Evolutionary conservation across 2,888 invertebrate species (phyloP), one percentile per base, ranked within the genome.

Genomic region (Augochlorella aurata): DNA sequence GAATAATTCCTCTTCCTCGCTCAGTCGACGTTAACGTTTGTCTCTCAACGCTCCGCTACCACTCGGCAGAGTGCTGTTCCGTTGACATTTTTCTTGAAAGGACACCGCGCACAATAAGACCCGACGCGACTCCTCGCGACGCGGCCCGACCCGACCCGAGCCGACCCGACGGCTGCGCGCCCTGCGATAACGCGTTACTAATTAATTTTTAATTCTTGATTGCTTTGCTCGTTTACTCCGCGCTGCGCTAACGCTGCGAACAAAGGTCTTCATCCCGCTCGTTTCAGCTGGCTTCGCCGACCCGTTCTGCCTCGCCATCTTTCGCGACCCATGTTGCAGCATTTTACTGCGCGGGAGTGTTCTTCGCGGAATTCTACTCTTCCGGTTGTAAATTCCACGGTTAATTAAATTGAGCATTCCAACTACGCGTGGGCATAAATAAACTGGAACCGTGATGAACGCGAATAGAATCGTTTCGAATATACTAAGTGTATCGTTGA

Each of bases 161-260:
- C 29, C 29, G 2, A 38, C 38, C 38, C 38, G 38, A 38, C 70
- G 84, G 44, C 75, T 86, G 82, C 76, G 78, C 72, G 65, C 69
- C 29, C 54, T 65, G 74, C 72, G 84, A 86, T 84, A 86, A 86
- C 67, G 68, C 82, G 58, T 75, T 69, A 74, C 72, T 86, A 85
- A 87, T 86, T 87, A 76, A 86, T 86, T 87, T 86, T 85, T 85
- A 86, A 88, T 87, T 76, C 79, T n/a, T 45, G 69, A 77, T 73
- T 72, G 70, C 73, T 84, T 85, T 85, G 79, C 12, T 69, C 74
- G 83, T 77, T 82, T 79, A 76, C 82, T 76, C 38, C 61, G 54
- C 24, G 58, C 47, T 38, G 65, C 70, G 38, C 68, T 52, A 73
- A 50, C n/a, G 65, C 58, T 50, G 12, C 52, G 68, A 73, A 79